A percentile compares a stretch with the other conserved stretches of the same genome.
phyloP scores from a whole-genome alignment of 1,140 invertebrate genomes.

The Heliconius congener region DNA sequence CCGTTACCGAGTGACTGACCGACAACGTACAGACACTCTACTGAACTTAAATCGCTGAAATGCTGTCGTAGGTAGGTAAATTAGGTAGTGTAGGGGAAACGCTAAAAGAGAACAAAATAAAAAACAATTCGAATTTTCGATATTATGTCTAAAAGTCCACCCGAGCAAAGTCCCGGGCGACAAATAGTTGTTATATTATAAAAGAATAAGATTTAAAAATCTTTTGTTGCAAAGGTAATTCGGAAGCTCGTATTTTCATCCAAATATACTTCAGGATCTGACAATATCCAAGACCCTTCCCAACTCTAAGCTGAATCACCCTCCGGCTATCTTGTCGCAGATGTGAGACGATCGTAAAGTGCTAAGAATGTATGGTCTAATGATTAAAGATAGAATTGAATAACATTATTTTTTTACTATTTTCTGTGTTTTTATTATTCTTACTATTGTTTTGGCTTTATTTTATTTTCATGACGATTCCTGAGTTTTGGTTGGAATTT shows the following conservation, averaged over 20 bases:
- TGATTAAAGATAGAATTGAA: neutral
- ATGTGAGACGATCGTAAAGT: slow-evolving; percentile 14
- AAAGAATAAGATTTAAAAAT: neutral
- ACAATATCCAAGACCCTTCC: slow-evolving; percentile 18
- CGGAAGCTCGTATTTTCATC: slow-evolving; percentile 2
- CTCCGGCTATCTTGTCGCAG: slow-evolving; percentile 11
- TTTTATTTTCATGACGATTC: too few species aligned
- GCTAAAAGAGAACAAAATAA: too few species aligned
- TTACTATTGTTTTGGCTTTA: too few species aligned
- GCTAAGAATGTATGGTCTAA: slow-evolving; percentile 5
- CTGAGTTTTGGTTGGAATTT: neutral
- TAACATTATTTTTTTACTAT: neutral
- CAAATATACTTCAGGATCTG: slow-evolving; percentile 10
- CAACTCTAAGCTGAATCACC: slow-evolving; percentile 14
- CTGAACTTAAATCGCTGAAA: too few species aligned
- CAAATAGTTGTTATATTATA: neutral
- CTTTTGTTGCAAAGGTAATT: neutral
- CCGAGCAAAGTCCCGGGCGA: too few species aligned
- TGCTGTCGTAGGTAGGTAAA: too few species aligned
- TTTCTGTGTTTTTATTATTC: neutral
- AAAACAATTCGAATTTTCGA: too few species aligned
- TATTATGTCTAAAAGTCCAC: too few species aligned
- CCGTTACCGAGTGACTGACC: too few species aligned
- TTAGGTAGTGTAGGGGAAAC: too few species aligned
- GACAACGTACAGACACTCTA: too few species aligned